Base-by-base conservation (phyloP, 2,888 invertebrate genomes). In the Mesorhabditis belari region DNA sequence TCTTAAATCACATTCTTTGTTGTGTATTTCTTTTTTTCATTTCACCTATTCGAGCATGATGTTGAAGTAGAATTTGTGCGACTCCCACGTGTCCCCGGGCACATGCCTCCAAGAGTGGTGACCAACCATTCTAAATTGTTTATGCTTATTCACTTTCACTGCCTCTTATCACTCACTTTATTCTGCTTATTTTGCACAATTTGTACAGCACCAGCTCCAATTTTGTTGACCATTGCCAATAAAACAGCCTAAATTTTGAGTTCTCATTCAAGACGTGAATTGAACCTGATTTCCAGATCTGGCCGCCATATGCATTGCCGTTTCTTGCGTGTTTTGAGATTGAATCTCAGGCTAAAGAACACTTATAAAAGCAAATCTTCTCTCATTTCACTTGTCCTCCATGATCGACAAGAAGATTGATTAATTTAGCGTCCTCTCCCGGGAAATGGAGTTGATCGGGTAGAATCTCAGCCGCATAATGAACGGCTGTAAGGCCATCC, bases 281-380 rank as follows among this genome's bases (percentile, higher is more conserved):
- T 23, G 89, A 76, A 93, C 92, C 80, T 93, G 93, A 63, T 80
- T 80, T 21, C 98, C 98, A 4, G 92, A 90, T 23, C 90, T 86
- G 1, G 96, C 93, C 76, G 92, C 91, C 81, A 92, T 90, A 82
- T 98, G 98, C 78, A 98, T 90, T 0, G 92, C 91, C 0, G 95
- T 92, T 84, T 98, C 96, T 73, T 89, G 87, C 19, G 89, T 89
- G 83, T 89, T 87, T 4, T 80, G 51, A 0, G 73, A 70, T 50
- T 71, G 71, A 24, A 69, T 66, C 27, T 73, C 73, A 6, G 69
- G 70, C 67, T 69, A 52, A 12, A 58, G 21, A 21, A 54, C 9
- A 12, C n/a, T 56, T 49, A 19, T 56, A n/a, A 17, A 23, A 25
- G 54, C 12, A 54, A 12, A 54, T 17, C 17, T 2, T 17, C 9